Evolutionary conservation across 2,797 vertebrate species (phyloP).

Genomic region (Saxicola maurus): DNA sequence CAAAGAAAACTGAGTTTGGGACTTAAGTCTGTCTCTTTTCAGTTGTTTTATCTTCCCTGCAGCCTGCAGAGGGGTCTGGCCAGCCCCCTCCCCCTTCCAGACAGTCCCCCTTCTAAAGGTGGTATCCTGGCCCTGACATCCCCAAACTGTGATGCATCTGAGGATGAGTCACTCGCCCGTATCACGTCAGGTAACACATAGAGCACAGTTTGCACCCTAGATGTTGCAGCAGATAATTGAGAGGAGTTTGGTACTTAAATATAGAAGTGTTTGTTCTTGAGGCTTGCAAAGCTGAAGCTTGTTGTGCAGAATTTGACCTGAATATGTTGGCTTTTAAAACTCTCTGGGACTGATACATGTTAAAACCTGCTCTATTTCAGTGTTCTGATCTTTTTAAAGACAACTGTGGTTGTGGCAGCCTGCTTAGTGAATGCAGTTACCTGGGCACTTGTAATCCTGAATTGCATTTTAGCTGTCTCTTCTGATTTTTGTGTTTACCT

Average conservation of each 20-base stretch:
- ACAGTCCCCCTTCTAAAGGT: neutral
- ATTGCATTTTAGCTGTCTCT: neutral
- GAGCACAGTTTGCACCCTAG: neutral
- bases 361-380: neutral
- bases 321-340: constrained; percentile 28
- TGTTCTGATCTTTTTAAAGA: neutral
- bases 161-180: neutral
- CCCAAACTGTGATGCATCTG: neutral
- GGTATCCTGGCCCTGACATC: neutral
- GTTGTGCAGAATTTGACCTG: constrained; percentile 24
- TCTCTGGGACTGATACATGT: neutral
- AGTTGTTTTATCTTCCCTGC: neutral
- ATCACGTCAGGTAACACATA: neutral
- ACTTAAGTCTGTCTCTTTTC: neutral
- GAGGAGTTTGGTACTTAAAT: constrained; percentile 34
- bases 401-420: neutral
- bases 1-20: neutral
- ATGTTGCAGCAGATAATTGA: neutral
- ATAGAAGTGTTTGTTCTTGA: constrained; percentile 48
- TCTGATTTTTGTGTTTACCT: neutral
- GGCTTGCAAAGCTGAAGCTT: neutral
- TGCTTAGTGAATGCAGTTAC: neutral
- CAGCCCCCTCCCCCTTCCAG: neutral
- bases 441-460: neutral
- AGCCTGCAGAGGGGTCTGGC: neutral